phyloP scores from a whole-genome alignment of 35 echinoderm and acorn worm genomes.

The Heliocidaris erythrogramma region DNA sequence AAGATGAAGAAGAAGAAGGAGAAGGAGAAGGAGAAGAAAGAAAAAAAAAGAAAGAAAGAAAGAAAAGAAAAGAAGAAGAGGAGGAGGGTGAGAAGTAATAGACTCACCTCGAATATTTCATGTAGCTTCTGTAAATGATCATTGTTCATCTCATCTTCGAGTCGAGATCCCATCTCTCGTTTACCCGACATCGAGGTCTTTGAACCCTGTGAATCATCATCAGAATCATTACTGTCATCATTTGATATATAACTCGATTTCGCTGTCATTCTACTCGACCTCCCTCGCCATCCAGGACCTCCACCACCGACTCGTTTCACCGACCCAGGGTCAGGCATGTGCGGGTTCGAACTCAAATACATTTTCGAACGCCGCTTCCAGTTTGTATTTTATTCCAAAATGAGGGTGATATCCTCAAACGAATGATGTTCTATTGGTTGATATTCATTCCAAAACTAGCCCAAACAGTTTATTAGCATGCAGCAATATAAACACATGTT shows the following conservation, averaged over 20 bases:
- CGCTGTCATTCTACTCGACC: slow-evolving; percentile 14
- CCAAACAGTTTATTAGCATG: not conserved
- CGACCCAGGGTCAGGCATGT: slow-evolving; percentile 12
- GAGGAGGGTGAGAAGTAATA: not conserved
- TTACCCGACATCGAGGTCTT: slow-evolving; percentile 74
- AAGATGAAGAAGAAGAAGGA: not conserved
- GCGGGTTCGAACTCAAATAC: slow-evolving; percentile 18
- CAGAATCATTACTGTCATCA: slow-evolving; percentile 43
- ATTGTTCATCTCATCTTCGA: slow-evolving; percentile 99
- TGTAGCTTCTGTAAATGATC: slow-evolving; percentile 94
- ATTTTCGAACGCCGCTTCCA: not conserved
- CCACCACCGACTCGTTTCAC: not conserved
- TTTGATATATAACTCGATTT: slow-evolving; percentile 22
- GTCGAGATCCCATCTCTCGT: slow-evolving; percentile 49
- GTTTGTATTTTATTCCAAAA: not conserved
- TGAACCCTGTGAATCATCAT: slow-evolving; percentile 58
- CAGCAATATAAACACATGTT: not conserved
- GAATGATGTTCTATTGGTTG: not conserved
- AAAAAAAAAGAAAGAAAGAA: not conserved
- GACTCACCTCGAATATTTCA: slow-evolving; percentile 95
- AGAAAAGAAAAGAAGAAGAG: not conserved
- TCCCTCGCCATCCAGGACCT: not conserved
- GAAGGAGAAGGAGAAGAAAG: not conserved
- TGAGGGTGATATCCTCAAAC: not conserved
- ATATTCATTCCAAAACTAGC: not conserved